phyloP scores from a whole-genome alignment of 2,113 vertebrate genomes.

The Podarcis muralis region DNA sequence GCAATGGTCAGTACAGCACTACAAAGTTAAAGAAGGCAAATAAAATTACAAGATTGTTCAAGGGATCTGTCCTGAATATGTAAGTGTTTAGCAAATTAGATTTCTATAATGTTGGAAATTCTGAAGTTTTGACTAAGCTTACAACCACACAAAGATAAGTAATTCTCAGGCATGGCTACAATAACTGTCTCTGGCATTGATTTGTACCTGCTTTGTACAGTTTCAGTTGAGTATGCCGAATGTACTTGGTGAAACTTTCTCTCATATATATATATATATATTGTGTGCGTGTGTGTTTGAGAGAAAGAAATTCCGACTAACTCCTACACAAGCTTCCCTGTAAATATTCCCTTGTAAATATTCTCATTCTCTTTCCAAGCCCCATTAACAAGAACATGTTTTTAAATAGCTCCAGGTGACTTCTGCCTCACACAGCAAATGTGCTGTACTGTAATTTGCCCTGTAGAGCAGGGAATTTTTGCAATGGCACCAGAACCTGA shows the following conservation, averaged over 20 bases:
- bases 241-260: neutral
- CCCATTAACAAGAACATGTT: neutral
- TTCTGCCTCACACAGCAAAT: neutral
- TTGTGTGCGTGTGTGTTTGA: too few relatives aligned
- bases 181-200: neutral
- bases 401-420: neutral
- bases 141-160: neutral
- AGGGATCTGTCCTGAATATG: conserved; percentile 12
- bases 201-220: neutral
- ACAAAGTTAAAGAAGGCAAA: neutral
- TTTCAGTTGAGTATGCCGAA: neutral
- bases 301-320: neutral
- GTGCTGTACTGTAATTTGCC: neutral
- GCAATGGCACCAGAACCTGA: neutral
- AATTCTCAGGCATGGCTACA: neutral
- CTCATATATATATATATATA: too few relatives aligned
- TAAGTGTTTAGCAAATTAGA: neutral
- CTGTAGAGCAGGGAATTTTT: neutral
- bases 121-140: neutral
- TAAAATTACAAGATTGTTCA: neutral
- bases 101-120: neutral
- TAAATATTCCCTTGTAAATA: conserved; percentile 6
- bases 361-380: neutral
- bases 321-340: neutral
- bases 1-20: accelerated